A percentile compares a stretch with the other conserved stretches of the same genome.
Conservation (phyloP, 2,888 invertebrate genomes). For the Melipona beecheii region DNA sequence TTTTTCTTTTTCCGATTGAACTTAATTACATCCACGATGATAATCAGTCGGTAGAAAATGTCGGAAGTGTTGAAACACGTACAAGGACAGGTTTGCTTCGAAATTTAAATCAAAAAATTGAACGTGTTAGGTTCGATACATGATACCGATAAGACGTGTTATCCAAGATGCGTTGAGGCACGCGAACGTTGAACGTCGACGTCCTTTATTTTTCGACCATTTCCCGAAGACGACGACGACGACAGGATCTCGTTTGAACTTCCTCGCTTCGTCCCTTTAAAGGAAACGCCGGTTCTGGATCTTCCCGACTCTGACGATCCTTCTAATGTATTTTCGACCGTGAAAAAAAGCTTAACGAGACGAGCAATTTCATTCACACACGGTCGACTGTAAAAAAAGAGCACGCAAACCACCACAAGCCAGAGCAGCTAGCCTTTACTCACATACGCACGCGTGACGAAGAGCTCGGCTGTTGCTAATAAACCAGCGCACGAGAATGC, state of each 20-base stretch:
- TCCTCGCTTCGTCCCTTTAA: conserved; percentile 26
- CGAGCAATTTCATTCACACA: conserved; percentile 58
- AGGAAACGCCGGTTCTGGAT: conserved; percentile 17
- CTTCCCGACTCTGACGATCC: neutral
- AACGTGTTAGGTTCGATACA: neutral
- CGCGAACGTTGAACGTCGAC: neutral
- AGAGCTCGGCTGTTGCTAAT: conserved; percentile 23
- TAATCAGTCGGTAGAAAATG: neutral
- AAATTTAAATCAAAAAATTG: neutral
- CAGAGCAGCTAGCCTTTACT: conserved; percentile 23
- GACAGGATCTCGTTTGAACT: conserved; percentile 38
- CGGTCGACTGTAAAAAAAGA: conserved; percentile 8
- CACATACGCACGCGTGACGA: conserved; percentile 29
- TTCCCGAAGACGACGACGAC: conserved; percentile 13
- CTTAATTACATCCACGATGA: neutral
- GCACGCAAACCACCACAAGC: conserved; percentile 34
- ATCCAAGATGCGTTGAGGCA: neutral
- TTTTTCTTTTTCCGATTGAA: neutral
- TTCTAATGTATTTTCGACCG: conserved; percentile 9
- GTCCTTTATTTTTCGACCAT: conserved; percentile 2
- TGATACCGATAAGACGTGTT: neutral
- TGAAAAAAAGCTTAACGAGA: conserved; percentile 50
- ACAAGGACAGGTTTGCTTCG: neutral
- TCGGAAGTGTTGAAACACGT: neutral
- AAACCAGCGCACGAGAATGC: conserved; percentile 16